Conservation (phyloP, 1,140 invertebrate genomes). For the Bombus superbus region DNA sequence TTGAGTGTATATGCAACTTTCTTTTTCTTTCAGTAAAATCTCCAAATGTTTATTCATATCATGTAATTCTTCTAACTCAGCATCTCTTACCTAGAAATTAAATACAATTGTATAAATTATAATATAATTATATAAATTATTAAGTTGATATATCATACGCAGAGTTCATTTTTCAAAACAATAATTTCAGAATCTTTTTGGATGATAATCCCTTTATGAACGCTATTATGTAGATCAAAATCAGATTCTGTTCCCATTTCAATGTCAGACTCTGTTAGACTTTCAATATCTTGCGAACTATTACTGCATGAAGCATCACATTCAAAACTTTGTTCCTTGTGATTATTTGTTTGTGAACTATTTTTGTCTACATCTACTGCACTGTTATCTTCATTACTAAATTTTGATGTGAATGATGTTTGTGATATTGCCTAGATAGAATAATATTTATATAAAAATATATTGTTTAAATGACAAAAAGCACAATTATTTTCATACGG, state of each 20-base stretch:
- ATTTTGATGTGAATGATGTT: constrained; percentile 30
- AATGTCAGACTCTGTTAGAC: constrained; percentile 32
- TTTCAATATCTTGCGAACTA: constrained; percentile 42
- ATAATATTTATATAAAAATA: constrained; percentile 22
- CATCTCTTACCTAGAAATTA: constrained; percentile 62
- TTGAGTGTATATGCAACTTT: constrained; percentile 45
- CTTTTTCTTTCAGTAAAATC: constrained; percentile 49
- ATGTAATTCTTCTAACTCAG: constrained; percentile 66
- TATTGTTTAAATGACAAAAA: not conserved
- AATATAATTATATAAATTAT: constrained; percentile 16
- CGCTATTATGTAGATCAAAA: constrained; percentile 24
- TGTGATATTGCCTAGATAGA: constrained; percentile 39
- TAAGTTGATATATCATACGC: constrained; percentile 46
- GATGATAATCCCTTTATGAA: constrained; percentile 64
- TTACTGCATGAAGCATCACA: constrained; percentile 35
- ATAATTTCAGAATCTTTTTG: constrained; percentile 74
- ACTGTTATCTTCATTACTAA: constrained; percentile 20
- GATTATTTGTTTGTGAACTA: constrained; percentile 38
- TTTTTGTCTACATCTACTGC: constrained; percentile 7
- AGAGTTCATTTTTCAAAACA: constrained; percentile 69
- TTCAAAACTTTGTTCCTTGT: constrained; percentile 23
- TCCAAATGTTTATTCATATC: constrained; percentile 56
- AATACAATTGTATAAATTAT: constrained; percentile 5
- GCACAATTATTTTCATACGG: constrained; percentile 26
- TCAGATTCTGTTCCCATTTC: constrained; percentile 44